Conservation (phyloP, 2,797 vertebrate genomes). For the Enteromius mattozi region DNA sequence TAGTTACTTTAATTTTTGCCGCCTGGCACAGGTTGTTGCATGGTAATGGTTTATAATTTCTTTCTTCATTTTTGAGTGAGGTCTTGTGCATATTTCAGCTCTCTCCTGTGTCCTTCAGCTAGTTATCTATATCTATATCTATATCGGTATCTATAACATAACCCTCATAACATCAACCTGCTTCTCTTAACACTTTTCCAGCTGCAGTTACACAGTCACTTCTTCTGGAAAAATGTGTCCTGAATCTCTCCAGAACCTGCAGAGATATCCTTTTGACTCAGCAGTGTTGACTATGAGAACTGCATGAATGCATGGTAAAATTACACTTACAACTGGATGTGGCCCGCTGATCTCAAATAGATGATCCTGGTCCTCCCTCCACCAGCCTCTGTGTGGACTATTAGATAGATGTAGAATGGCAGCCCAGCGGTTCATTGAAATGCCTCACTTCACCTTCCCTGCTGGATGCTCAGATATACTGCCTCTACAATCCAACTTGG, state of each 20-base stretch:
- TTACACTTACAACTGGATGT: neutral
- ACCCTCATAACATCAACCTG: too few relatives aligned
- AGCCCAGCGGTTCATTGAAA: neutral
- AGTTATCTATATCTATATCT: neutral
- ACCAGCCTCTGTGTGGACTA: neutral
- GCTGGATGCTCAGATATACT: too few relatives aligned
- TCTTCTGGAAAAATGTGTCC: too few relatives aligned
- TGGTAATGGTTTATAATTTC: neutral
- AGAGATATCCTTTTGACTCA: neutral
- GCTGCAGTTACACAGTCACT: too few relatives aligned
- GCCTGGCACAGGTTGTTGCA: neutral
- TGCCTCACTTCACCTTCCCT: too few relatives aligned
- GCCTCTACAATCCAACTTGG: too few relatives aligned
- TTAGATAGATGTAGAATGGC: neutral
- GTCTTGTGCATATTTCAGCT: neutral
- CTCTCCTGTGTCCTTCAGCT: neutral
- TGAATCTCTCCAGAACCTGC: neutral
- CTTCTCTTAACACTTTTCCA: too few relatives aligned
- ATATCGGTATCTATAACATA: too few relatives aligned
- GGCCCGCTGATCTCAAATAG: neutral
- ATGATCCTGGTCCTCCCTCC: neutral
- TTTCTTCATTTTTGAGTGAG: neutral
- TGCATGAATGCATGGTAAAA: too few relatives aligned
- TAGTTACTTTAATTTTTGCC: too few relatives aligned
- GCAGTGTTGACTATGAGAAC: neutral